Percentiles rank a stretch among this genome's conserved stretches.
Evolutionary conservation across 2,888 invertebrate species (phyloP).

Genomic region (Argyresthia goedartella): DNA sequence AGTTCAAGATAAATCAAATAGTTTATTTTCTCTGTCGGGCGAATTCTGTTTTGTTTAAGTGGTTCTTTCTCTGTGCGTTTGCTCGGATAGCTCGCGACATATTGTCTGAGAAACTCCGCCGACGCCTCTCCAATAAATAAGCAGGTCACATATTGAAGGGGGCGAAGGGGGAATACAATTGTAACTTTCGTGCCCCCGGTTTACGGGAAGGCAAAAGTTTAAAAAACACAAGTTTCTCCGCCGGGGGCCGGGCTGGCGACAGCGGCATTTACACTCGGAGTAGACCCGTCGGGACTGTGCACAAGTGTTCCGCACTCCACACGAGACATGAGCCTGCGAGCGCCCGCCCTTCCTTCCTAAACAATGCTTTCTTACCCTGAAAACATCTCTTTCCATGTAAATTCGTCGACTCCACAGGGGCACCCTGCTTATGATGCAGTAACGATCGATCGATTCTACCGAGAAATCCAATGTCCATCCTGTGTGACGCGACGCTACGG

Average conservation of each 20-base stretch:
- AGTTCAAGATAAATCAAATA: constrained; percentile 40
- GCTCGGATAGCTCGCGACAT: constrained; percentile 57
- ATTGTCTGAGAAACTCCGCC: constrained; percentile 66
- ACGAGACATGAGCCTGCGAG: background rate
- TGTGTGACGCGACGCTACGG: constrained; percentile 34
- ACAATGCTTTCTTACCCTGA: background rate
- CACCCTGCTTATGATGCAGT: background rate
- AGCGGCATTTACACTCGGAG: constrained; percentile 17
- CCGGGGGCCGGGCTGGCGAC: constrained; percentile 17
- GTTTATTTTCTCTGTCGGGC: constrained; percentile 44
- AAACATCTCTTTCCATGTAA: background rate
- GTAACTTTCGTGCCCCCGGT: constrained; percentile 61
- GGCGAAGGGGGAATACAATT: constrained; percentile 64
- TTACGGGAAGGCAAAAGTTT: constrained; percentile 63
- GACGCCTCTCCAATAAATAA: constrained; percentile 68
- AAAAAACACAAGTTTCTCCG: constrained; percentile 58
- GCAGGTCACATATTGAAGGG: constrained; percentile 70
- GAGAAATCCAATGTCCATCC: constrained; percentile 33
- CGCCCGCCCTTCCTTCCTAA: background rate
- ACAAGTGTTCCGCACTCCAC: constrained; percentile 12
- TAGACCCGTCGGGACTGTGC: constrained; percentile 21
- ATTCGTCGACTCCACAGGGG: background rate
- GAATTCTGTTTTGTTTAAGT: constrained; percentile 59
- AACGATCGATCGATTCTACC: constrained; percentile 31
- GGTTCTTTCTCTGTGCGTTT: constrained; percentile 40